Conservation (phyloP, 2,888 invertebrate species). For the Acheta domesticus region DNA sequence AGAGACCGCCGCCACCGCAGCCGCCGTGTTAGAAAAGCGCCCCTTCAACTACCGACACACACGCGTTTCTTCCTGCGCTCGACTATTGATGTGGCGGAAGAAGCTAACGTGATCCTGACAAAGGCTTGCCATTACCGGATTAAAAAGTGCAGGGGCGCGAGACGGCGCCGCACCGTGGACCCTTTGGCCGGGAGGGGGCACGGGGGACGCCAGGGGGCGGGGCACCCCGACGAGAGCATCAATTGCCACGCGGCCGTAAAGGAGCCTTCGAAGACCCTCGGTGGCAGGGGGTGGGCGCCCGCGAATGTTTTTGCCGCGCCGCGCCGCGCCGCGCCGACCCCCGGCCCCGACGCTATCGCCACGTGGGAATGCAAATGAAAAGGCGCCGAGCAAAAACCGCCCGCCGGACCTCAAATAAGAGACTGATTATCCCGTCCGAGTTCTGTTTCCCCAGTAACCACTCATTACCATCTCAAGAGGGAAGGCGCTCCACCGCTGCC, state of each 20-base stretch:
- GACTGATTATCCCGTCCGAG: slow-evolving; percentile 18
- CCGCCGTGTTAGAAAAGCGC: background rate
- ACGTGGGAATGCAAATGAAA: slow-evolving; percentile 9
- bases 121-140: slow-evolving; percentile 31
- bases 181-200: background rate
- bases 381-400: background rate
- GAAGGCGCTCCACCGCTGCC: background rate
- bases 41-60: background rate
- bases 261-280: background rate
- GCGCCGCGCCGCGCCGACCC: background rate
- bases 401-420: background rate
- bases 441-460: background rate
- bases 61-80: background rate
- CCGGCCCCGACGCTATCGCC: background rate
- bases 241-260: background rate
- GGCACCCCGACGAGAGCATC: background rate
- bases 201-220: background rate
- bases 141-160: slow-evolving; percentile 24
- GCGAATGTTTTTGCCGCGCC: background rate
- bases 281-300: background rate
- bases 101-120: slow-evolving; percentile 29
- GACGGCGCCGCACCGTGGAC: background rate
- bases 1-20: background rate
- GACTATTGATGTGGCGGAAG: slow-evolving; percentile 29
- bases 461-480: slow-evolving; percentile 18